Evolutionary conservation across 2,888 invertebrate species (phyloP), one percentile per base, ranked within the genome.

Genomic region (Tribolium freemani): DNA sequence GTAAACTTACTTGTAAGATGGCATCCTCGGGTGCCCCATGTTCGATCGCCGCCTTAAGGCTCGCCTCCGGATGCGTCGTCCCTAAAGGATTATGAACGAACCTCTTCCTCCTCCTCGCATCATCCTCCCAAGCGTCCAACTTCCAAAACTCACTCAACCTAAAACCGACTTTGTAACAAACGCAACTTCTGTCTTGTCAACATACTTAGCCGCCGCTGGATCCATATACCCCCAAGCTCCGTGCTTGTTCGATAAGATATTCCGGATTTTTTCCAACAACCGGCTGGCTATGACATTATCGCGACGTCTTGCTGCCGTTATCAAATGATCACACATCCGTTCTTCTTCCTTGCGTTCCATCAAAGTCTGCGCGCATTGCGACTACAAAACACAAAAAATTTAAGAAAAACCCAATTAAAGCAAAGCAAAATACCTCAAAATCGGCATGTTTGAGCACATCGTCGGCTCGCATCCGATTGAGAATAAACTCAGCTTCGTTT

Each of bases 81-180:
- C 98, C 99, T 74, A 95, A 90, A 26, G 97, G 94, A 89, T 99
- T 99, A 80, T 97, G 97, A 71, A 99, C 95, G 85, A 99, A 94
- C 50, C 99, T 91, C 81, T 99, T 94, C 71, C 99, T 91, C 70
- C 99, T 89, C 11, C 99, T 90, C 4, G 98, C 97, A 88, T 99
- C 99, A 88, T 99, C 99, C 88, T 99, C 99, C 99, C 99, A 99
- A 48, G 96, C 95, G 87, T 99, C 99, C 79, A 99, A 88, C 87
- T 97, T 98, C 98, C 98, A 98, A 88, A 92, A 95, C 82, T 92
- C 91, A 44, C 75, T 83, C 72, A 86, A 75, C 75, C 84, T 85
- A 58, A 26, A 26, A 26, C 26, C 26, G 26, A 26, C 26, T 26
- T 26, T 26, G 26, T 26, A 26, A 26, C 26, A 26, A 26, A 26